Evolutionary conservation across 2,797 vertebrate genomes (phyloP), one percentile per base, ranked within the genome.

Genomic region (Moxostoma hubbsi): DNA sequence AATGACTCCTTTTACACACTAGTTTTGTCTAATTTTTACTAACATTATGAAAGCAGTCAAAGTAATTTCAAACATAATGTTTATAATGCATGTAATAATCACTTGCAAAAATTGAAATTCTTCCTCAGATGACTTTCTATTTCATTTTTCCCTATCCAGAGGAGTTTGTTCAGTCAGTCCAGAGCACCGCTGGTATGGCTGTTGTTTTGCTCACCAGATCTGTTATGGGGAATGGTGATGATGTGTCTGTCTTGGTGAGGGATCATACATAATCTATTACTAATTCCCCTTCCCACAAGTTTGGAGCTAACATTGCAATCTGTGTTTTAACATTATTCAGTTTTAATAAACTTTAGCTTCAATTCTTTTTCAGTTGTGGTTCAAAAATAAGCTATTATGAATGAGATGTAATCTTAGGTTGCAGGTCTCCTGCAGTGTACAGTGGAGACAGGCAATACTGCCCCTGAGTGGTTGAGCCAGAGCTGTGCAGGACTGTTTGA

Each of bases 121-220:
- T 36, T 36, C 4, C 36, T 36, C 36, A 36, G 4, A 36, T 36
- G 36, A 36, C 36, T 36, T 36, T 50, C 9, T 51, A n/a, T 9
- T 68, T 7, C 9, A 13, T 36, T 61, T 15, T 50, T 1, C 78
- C 0, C 18, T 15, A 16, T 16, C 2, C 76, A 99, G 98, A 92
- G 89, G 92, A 94, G 50, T 94, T 98, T 1, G 86, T 98, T 83
- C 96, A 96, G 87, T 92, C 95, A 2, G 92, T 97, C 73, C 96
- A 96, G 87, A 97, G 94, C 62, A 96, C 97, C 2, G 94, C 97
- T 0, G 97, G 95, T 53, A 94, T 99, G 93, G 97, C 96, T 0
- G 86, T 96, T 50, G 89, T 97, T 85, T 88, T 98, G 49, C 89
- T 98, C 76, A 89, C 90, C 85, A 92, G 95, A 84, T 92, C 91